Percentiles rank a stretch among this genome's conserved stretches.
Conservation (phyloP, 2,113 vertebrate genomes). For the Canis aureus region DNA sequence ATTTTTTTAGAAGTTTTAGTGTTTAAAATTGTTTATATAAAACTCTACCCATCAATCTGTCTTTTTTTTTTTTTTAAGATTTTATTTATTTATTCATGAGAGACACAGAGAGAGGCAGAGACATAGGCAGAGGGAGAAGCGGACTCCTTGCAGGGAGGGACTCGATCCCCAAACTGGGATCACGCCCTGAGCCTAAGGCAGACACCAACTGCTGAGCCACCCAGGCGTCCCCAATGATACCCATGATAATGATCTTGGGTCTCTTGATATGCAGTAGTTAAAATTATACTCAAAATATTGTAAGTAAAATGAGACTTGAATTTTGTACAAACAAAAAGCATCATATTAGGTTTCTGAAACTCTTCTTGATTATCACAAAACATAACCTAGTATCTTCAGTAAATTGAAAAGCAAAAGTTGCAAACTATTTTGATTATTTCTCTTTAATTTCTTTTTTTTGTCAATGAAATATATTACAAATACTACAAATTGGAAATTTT, state of each 20-base stretch:
- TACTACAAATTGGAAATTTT: not conserved
- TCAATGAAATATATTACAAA: not conserved
- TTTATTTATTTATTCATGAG: no score
- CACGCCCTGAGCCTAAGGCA: no score
- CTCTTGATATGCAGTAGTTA: not conserved
- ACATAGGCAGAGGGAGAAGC: no score
- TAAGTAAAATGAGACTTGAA: not conserved
- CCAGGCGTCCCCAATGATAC: no score
- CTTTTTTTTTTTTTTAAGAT: no score
- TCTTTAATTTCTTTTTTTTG: not conserved
- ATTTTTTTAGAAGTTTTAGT: not conserved
- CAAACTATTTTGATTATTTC: not conserved
- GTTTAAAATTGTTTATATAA: not conserved
- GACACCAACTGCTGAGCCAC: no score
- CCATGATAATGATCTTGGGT: not conserved
- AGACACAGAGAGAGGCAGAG: no score
- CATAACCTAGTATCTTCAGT: not conserved
- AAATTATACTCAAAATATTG: not conserved
- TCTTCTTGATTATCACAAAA: not conserved
- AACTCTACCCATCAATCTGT: not conserved
- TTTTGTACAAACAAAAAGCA: not conserved
- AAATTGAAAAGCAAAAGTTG: not conserved
- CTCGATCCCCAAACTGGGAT: no score
- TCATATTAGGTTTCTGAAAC: not conserved
- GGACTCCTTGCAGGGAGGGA: no score